Percentiles rank a stretch among this genome's conserved stretches.
phyloP scores from a whole-genome alignment of 1,140 invertebrate species.

The Drosophila pachea region DNA sequence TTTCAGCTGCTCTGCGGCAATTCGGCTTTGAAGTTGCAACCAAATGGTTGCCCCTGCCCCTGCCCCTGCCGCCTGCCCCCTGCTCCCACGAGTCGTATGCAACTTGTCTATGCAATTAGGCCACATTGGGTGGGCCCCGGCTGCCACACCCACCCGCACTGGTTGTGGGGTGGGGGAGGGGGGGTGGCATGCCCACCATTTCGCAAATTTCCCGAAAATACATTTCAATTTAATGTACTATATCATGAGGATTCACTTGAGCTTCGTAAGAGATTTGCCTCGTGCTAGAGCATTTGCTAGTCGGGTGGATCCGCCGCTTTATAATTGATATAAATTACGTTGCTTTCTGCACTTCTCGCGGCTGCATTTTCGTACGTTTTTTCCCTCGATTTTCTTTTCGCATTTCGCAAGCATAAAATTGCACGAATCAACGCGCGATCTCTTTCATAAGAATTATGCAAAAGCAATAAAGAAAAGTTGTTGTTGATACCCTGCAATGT shows the following conservation, averaged over 20 bases:
- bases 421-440: background rate
- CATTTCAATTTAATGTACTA: no score
- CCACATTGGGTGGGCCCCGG: constrained; percentile 44
- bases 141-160: background rate
- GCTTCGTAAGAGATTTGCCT: background rate
- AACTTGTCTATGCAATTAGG: constrained; percentile 56
- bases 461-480: background rate
- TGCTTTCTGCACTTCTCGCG: constrained; percentile 20
- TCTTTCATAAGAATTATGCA: constrained; percentile 10
- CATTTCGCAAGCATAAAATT: constrained; percentile 43
- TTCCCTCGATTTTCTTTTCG: constrained; percentile 3
- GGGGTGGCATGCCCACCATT: no score
- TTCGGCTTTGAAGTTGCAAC: constrained; percentile 30
- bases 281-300: background rate
- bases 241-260: no score
- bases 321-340: constrained; percentile 37
- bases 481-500: no score
- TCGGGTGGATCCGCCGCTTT: background rate
- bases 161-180: no score
- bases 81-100: constrained; percentile 14
- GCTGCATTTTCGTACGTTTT: background rate
- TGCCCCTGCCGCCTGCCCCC: constrained; percentile 1
- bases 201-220: no score
- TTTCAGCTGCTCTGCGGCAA: constrained; percentile 14
- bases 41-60: background rate